phyloP scores from a whole-genome alignment of 2,888 invertebrate genomes.

The Andricus quercusramuli region DNA sequence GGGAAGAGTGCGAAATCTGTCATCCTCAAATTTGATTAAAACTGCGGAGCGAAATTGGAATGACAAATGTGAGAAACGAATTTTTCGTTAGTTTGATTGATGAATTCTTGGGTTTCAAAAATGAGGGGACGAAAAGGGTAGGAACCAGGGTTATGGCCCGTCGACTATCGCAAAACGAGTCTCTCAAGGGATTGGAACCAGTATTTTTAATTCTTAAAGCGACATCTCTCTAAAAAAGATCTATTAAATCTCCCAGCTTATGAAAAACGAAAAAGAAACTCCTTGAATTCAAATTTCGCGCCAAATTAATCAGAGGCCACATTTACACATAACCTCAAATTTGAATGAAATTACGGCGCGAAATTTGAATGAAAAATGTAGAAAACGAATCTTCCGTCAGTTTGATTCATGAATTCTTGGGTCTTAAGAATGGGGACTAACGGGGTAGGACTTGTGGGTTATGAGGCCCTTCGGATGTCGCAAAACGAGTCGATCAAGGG shows the following conservation, averaged over 20 bases:
- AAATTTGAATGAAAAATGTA: neutral
- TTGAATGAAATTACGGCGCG: neutral
- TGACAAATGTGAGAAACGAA: neutral
- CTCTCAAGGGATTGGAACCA: conserved; percentile 17
- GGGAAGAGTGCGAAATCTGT: too few relatives aligned
- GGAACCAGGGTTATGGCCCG: conserved; percentile 4
- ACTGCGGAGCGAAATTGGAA: neutral
- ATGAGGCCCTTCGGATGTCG: conserved; percentile 16
- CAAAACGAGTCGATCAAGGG: conserved; percentile 23
- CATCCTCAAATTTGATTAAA: neutral
- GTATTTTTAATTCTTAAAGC: neutral
- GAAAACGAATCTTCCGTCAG: neutral
- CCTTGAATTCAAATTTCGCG: neutral
- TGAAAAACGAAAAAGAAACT: too few relatives aligned
- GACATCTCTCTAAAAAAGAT: neutral
- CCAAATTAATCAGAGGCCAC: neutral
- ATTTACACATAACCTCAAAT: neutral
- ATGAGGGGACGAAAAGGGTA: neutral
- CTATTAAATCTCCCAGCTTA: neutral
- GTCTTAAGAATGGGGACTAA: conserved; percentile 16
- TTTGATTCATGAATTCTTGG: neutral
- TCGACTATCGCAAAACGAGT: conserved; percentile 14
- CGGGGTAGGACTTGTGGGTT: conserved; percentile 24
- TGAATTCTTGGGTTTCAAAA: conserved; percentile 4
- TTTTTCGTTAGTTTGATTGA: neutral